phyloP scores from a whole-genome alignment of 2,113 vertebrate species.

The Bos indicus region DNA sequence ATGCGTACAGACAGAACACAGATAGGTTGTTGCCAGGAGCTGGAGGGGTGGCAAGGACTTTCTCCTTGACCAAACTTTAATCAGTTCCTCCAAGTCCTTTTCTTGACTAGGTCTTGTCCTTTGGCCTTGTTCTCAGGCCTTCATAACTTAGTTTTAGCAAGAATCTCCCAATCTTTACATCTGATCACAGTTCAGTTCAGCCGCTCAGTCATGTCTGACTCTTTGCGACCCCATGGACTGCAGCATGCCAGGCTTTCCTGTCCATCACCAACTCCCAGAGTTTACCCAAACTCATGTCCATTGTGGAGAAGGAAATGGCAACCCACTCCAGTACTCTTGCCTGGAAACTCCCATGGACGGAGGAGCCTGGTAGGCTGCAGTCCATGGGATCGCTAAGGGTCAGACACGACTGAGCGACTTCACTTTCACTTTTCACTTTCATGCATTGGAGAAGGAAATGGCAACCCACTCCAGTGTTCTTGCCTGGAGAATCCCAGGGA shows the following conservation, averaged over 20 bases:
- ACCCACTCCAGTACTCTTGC: no score
- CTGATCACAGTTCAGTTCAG: not conserved
- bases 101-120: not conserved
- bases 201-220: not conserved
- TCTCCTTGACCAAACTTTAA: not conserved
- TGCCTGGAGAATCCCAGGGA: no score
- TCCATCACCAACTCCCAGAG: not conserved
- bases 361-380: no score
- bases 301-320: not conserved
- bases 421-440: no score
- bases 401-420: no score
- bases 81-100: not conserved
- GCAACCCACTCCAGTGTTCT: no score
- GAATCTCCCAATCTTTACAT: not conserved
- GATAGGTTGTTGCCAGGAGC: not conserved
- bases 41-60: not conserved
- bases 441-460: no score
- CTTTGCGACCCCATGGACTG: not conserved
- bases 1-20: not conserved
- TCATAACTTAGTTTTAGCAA: not conserved
- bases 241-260: not conserved
- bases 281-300: not conserved
- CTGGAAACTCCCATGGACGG: no score
- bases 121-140: not conserved
- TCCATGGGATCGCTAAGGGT: no score